Percentiles rank a stretch among this genome's conserved stretches.
phyloP scores from a whole-genome alignment of 2,113 vertebrate species.

The Rattus rattus region DNA sequence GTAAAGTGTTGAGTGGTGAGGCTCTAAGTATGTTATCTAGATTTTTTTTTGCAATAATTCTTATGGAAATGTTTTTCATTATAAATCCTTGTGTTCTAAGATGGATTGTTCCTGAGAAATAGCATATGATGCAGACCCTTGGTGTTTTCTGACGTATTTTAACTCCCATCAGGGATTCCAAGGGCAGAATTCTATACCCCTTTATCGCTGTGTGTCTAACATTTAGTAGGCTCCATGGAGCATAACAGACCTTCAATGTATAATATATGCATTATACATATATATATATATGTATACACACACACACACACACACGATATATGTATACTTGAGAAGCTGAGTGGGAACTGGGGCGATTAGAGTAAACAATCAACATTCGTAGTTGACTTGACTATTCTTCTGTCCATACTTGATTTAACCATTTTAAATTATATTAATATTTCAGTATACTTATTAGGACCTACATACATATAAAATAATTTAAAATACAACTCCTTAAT shows the following conservation, averaged over 20 bases:
- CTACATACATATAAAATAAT: constrained; percentile 18
- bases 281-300: not conserved
- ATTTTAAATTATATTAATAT: constrained; percentile 31
- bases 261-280: not conserved
- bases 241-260: not conserved
- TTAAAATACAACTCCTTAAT: constrained; percentile 8
- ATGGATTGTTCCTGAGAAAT: constrained; percentile 7
- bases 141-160: not conserved
- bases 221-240: not conserved
- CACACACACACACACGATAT: not conserved
- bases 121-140: not conserved
- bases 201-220: not conserved
- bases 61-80: constrained; percentile 54
- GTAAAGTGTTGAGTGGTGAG: constrained; percentile 52
- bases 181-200: not conserved
- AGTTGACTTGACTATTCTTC: not conserved
- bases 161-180: not conserved
- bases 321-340: not conserved
- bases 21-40: constrained; percentile 25
- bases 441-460: not conserved
- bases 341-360: not conserved
- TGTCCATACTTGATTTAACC: not conserved
- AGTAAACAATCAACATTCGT: not conserved
- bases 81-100: not conserved
- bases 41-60: constrained; percentile 41